Evolutionary conservation across 2,888 invertebrate genomes (phyloP).

Genomic region (Drosophila nigricruria): DNA sequence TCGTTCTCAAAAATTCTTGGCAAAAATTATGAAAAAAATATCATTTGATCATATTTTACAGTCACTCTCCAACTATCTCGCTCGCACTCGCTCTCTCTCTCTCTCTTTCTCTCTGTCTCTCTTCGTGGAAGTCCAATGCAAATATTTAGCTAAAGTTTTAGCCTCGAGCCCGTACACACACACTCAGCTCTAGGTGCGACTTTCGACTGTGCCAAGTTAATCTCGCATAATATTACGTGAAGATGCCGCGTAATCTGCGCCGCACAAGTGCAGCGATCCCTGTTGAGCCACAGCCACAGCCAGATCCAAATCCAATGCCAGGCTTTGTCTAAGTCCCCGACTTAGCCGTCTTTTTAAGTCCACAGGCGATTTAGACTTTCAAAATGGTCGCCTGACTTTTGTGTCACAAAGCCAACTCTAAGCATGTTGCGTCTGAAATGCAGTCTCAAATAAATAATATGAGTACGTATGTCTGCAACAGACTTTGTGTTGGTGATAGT

Average conservation of each 20-base stretch:
- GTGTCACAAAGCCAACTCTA: slow-evolving; percentile 30
- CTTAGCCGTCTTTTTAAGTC: slow-evolving; percentile 41
- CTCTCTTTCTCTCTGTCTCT: neutral
- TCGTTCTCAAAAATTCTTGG: slow-evolving; percentile 21
- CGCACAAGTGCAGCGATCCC: slow-evolving; percentile 43
- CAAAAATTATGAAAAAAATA: slow-evolving; percentile 55
- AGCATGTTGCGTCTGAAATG: neutral
- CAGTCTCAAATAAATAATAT: neutral
- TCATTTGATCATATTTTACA: slow-evolving; percentile 68
- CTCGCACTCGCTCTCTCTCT: neutral
- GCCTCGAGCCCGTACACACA: slow-evolving; percentile 2
- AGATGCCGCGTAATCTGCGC: slow-evolving; percentile 38
- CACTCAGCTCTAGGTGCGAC: slow-evolving; percentile 19
- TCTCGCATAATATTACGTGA: slow-evolving; percentile 74
- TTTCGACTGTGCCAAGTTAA: slow-evolving; percentile 60
- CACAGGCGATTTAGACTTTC: slow-evolving; percentile 6
- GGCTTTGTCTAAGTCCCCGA: slow-evolving; percentile 25
- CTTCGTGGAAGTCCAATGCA: slow-evolving; percentile 58
- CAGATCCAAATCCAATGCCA: slow-evolving; percentile 18
- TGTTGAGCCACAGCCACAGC: slow-evolving; percentile 4
- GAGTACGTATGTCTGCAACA: neutral
- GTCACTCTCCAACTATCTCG: neutral
- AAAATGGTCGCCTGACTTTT: slow-evolving; percentile 28
- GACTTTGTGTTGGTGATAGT: neutral
- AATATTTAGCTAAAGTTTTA: slow-evolving; percentile 58